Conservation (phyloP, 2,888 invertebrate genomes). For the Pycnomerus fuliginosus region DNA sequence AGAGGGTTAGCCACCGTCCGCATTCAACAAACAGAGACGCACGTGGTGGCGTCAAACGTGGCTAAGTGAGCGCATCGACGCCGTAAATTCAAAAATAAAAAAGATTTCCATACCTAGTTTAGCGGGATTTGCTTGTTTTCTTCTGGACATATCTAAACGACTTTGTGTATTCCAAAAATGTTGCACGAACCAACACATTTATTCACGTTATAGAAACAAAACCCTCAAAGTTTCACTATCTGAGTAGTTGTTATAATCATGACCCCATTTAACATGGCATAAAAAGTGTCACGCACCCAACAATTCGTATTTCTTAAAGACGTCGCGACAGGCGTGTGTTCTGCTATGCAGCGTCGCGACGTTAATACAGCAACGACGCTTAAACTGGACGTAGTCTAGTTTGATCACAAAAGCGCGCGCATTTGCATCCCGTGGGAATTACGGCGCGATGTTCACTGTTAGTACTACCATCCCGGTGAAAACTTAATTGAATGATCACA, state of each 20-base stretch:
- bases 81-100: neutral
- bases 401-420: slow-evolving; percentile 46
- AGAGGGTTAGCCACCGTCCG: too few species aligned
- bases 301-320: slow-evolving; percentile 4
- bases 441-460: slow-evolving; percentile 40
- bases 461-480: slow-evolving; percentile 39
- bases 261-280: slow-evolving; percentile 12
- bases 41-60: too few species aligned
- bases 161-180: slow-evolving; percentile 27
- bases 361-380: slow-evolving; percentile 32
- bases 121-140: slow-evolving; percentile 45
- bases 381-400: slow-evolving; percentile 33
- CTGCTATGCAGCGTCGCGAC: slow-evolving; percentile 34
- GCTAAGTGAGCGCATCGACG: neutral
- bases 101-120: slow-evolving; percentile 39
- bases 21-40: too few species aligned
- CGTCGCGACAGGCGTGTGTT: slow-evolving; percentile 22
- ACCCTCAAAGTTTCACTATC: slow-evolving; percentile 11
- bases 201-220: slow-evolving; percentile 18
- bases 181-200: slow-evolving; percentile 29
- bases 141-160: slow-evolving; percentile 36
- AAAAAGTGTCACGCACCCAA: slow-evolving; percentile 8
- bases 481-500: slow-evolving; percentile 41
- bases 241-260: slow-evolving; percentile 13
- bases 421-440: slow-evolving; percentile 43